These are phyloP conservation scores for Heterodera schachtii DNA, from an alignment of 1,140 invertebrate species.

Conservation along the genomic window DNA sequence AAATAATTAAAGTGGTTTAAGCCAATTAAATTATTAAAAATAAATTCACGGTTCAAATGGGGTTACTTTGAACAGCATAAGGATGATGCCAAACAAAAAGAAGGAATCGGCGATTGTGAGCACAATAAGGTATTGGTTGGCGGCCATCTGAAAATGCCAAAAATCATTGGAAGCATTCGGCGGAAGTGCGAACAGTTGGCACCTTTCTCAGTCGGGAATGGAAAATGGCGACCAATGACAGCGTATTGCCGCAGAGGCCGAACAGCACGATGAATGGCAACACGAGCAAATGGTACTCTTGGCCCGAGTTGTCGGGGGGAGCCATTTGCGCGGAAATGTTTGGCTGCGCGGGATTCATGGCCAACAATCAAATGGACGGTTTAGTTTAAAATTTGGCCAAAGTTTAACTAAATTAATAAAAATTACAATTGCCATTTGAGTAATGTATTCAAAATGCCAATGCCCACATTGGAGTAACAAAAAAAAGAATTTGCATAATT, in stretches of 20 bases:
- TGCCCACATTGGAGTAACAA: no score
- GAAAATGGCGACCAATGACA: conserved; percentile 64
- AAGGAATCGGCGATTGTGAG: conserved; percentile 58
- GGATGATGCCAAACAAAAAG: conserved; percentile 57
- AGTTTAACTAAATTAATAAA: no score
- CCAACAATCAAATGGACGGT: no score
- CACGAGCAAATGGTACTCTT: conserved; percentile 45
- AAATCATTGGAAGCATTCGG: conserved; percentile 1
- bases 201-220: conserved; percentile 58
- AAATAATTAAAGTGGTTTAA: no score
- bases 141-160: conserved; percentile 52
- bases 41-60: neutral
- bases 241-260: conserved; percentile 58
- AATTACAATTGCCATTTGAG: no score
- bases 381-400: no score
- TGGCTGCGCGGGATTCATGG: neutral
- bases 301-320: neutral
- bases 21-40: conserved; percentile 7
- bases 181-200: conserved; percentile 20
- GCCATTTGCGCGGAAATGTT: neutral
- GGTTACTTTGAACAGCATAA: conserved; percentile 56
- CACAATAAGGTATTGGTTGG: conserved; percentile 64
- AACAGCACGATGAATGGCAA: conserved; percentile 59
- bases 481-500: no score
- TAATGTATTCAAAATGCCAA: no score